Evolutionary conservation across 2,113 vertebrate genomes (phyloP).

Genomic region (Narcine bancroftii): DNA sequence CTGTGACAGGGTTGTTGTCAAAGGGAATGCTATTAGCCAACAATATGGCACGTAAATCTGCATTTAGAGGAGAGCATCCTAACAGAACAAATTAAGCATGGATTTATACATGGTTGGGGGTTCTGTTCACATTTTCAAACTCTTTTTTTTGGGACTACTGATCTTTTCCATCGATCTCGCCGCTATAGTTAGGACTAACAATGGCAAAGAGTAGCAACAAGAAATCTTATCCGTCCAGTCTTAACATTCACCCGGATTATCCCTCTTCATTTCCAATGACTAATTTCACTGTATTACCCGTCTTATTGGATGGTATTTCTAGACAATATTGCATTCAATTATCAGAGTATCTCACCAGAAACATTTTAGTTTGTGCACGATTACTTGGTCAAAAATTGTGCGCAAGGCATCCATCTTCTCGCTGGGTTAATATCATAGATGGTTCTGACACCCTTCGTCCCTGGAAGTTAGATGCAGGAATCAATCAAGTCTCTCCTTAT

Average conservation of each 20-base stretch:
- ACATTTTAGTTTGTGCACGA: background rate
- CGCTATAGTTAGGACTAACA: background rate
- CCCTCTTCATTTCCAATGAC: background rate
- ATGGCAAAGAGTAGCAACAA: background rate
- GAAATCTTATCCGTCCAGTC: background rate
- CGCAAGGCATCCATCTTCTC: background rate
- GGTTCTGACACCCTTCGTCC: background rate
- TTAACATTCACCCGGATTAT: background rate
- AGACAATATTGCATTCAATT: background rate
- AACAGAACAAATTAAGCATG: background rate
- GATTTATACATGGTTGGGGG: background rate
- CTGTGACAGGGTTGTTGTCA: background rate
- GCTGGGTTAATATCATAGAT: background rate
- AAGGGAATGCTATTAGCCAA: background rate
- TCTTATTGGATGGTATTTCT: background rate
- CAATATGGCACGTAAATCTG: background rate
- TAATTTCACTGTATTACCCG: background rate
- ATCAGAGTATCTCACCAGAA: background rate
- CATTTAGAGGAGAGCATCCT: background rate
- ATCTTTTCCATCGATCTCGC: background rate
- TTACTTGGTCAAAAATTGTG: background rate
- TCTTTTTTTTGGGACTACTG: background rate
- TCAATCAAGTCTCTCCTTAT: background rate
- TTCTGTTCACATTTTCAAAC: background rate
- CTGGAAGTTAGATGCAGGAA: background rate